Evolutionary conservation across 2,797 vertebrate species (phyloP), one percentile per base, ranked within the genome.

Genomic region (Trachops cirrhosus): DNA sequence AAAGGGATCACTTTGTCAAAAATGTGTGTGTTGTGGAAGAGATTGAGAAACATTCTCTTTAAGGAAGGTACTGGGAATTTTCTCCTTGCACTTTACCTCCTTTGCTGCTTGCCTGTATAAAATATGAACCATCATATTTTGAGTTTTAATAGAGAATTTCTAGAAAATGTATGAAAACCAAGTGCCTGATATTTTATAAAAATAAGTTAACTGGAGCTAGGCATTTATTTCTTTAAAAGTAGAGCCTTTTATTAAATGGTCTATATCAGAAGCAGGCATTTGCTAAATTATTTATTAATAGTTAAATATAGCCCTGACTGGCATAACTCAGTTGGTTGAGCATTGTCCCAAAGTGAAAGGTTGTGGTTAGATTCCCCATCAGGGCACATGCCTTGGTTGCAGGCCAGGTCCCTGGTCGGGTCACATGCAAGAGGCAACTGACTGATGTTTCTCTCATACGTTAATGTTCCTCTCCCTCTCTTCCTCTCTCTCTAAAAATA

Each of bases 271-370:
- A 93, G 70, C 70, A 57, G 44, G 34, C 34, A 46, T 91, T 92
- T 95, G 39, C 74, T 95, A 52, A 91, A 52, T 86, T 89, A 85
- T 71, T 94, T 94, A 86, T 93, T 92, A 84, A 85, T 77, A 41
- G 85, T 85, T 91, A 91, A 91, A 83, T 59, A 86, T 32, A 88
- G 29, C 32, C 32, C 32, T n/a, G 29, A 7, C 29, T n/a, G 62
- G 32, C 62, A n/a, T n/a, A 29, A 29, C 6, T 64, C 32, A n/a
- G 62, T n/a, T 64, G 62, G 59, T 16, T 64, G 29, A 64, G 29
- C 62, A 64, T 64, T 64, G 32, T n/a, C 62, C 32, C 6, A n/a
- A 16, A 64, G 62, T 15, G 2, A n/a, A 64, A 32, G 59, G 29
- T 32, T 62, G 59, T 3, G 14, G 29, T 62, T 32, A 5, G 4